Conservation (phyloP, 2,113 vertebrate species). For the Pontoporia blainvillei region DNA sequence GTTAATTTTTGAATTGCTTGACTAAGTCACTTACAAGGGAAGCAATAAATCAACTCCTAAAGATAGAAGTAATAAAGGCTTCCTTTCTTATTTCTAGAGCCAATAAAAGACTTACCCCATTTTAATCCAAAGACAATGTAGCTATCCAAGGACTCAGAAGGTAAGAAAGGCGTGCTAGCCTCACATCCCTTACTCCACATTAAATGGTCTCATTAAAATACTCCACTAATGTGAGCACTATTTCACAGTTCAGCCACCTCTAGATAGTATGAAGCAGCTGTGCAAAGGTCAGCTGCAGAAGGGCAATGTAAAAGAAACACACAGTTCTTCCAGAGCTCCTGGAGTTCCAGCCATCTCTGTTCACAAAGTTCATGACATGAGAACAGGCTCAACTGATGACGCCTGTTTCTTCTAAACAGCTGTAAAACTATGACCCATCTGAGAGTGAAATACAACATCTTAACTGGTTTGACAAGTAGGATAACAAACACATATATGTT, state of each 20-base stretch:
- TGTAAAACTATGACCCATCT: slow-evolving; percentile 65
- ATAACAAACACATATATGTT: neutral
- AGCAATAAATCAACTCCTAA: neutral
- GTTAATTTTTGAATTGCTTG: slow-evolving; percentile 40
- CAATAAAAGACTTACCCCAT: slow-evolving; percentile 42
- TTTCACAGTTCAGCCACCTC: slow-evolving; percentile 74
- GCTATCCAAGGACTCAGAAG: slow-evolving; percentile 55
- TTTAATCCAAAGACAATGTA: slow-evolving; percentile 65
- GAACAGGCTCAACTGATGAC: slow-evolving; percentile 72
- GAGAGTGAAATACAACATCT: slow-evolving; percentile 64
- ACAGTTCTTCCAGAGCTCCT: slow-evolving; percentile 52
- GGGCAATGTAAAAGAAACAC: slow-evolving; percentile 54
- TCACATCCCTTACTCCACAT: slow-evolving; percentile 53
- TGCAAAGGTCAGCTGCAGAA: slow-evolving; percentile 73
- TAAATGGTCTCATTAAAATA: slow-evolving; percentile 72
- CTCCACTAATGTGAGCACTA: slow-evolving; percentile 55
- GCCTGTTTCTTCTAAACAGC: slow-evolving; percentile 56
- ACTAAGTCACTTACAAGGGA: neutral
- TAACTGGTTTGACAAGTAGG: slow-evolving; percentile 65
- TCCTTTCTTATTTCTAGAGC: slow-evolving; percentile 38
- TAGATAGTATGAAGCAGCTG: slow-evolving; percentile 68
- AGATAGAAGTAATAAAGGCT: slow-evolving; percentile 9
- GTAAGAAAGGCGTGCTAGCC: slow-evolving; percentile 59
- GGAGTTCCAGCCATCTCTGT: slow-evolving; percentile 54
- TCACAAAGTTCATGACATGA: slow-evolving; percentile 74